Evolutionary conservation across 2,113 vertebrate genomes (phyloP), one percentile per base, ranked within the genome.

Genomic region (Cathartes aura): DNA sequence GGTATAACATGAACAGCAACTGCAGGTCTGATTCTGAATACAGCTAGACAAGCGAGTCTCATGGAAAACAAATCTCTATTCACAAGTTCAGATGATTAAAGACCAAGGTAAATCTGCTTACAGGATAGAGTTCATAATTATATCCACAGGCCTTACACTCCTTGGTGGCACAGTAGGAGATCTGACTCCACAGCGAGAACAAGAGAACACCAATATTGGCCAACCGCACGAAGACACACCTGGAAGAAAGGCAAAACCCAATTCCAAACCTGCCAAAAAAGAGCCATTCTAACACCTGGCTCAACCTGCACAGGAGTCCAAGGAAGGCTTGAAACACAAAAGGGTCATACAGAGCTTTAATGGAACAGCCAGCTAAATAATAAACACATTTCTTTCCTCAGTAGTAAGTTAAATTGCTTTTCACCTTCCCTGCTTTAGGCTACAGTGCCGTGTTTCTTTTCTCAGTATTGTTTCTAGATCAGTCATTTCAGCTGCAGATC

Each of bases 181-280:
- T 99, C 86, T 98, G 99, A 97, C 98, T 98, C 99, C 99, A 99
- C 73, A 99, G 98, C 0, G 99, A 99, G 97, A 99, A 98, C 48
- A 99, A 97, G 80, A 99, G 98, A 73, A 99, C 99, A 2, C 96
- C 99, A 7, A 99, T 99, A 91, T 97, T 99, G 95, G 99, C 99
- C 99, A 99, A 91, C 5, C 99, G 98, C 98, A 99, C 98, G 42
- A 99, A 99, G 85, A 99, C 99, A 85, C 99, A 99, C 98, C 99
- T 99, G 95, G 32, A 90, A 36, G 45, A 73, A 62, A 80, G 43
- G 85, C 20, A 75, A 84, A 88, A 62, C 9, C 30, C 56, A 34
- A 60, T 48, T 47, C 50, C 45, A 89, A 83, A 66, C 12, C 12
- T 60, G 20, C 50, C 22, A 32, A 45, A 78, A 85, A 67, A 36